Percentiles rank a stretch among this genome's conserved stretches.
Evolutionary conservation across 2,888 invertebrate genomes (phyloP).

Genomic region (Halictus quadricinctus): DNA sequence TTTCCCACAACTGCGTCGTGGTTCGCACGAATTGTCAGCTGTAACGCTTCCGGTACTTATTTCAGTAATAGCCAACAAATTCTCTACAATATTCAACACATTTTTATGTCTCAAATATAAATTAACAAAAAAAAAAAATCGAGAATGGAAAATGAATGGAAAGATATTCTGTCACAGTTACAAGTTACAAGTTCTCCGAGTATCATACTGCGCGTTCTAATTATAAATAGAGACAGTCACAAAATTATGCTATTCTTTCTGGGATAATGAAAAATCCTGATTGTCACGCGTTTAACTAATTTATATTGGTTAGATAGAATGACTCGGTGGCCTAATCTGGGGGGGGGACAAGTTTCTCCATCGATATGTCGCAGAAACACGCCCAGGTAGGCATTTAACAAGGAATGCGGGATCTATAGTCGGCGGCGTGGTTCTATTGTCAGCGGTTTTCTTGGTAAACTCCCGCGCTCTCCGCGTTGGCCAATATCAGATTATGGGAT

Average conservation of each 20-base stretch:
- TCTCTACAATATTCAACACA: not conserved
- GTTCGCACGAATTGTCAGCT: not conserved
- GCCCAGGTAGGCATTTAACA: conserved; percentile 46
- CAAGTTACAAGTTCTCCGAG: too few relatives aligned
- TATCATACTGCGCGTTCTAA: not conserved
- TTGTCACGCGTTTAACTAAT: not conserved
- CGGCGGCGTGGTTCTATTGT: conserved; percentile 46
- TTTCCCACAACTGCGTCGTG: not conserved
- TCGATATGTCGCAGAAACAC: conserved; percentile 57
- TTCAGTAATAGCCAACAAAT: not conserved
- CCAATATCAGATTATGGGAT: conserved; percentile 67
- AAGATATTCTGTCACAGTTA: too few relatives aligned
- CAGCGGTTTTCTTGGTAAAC: conserved; percentile 57
- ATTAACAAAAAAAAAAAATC: not conserved
- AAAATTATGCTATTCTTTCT: not conserved
- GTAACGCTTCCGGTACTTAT: not conserved
- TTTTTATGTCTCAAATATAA: not conserved
- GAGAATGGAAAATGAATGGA: not conserved
- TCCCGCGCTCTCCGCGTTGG: conserved; percentile 54
- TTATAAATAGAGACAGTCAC: not conserved
- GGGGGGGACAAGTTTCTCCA: conserved; percentile 27
- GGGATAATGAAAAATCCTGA: too few relatives aligned
- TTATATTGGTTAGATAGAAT: not conserved
- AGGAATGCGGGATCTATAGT: conserved; percentile 49
- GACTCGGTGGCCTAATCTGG: not conserved